A percentile compares a stretch with the other conserved stretches of the same genome.
phyloP scores from a whole-genome alignment of 2,888 invertebrate species.

The Melieria picta region DNA sequence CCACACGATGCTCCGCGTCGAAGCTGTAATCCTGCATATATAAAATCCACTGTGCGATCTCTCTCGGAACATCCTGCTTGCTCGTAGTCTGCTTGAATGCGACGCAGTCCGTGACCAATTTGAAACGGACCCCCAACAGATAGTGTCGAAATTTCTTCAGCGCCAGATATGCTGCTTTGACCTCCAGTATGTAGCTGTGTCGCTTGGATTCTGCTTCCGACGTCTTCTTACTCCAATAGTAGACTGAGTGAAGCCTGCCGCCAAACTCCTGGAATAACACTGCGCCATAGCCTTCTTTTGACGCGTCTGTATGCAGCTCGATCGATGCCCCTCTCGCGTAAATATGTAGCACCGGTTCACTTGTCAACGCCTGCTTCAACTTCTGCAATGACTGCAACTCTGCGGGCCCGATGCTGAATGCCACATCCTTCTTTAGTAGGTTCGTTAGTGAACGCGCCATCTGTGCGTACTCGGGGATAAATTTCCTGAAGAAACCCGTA shows the following conservation, averaged over 20 bases:
- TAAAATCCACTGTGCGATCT: conserved; percentile 42
- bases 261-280: conserved; percentile 23
- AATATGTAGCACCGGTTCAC: conserved; percentile 31
- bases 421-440: conserved; percentile 4
- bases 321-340: conserved; percentile 32
- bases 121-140: background rate
- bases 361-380: background rate
- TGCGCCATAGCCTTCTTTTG: conserved; percentile 29
- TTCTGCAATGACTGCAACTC: conserved; percentile 6
- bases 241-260: conserved; percentile 9
- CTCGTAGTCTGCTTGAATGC: conserved; percentile 8
- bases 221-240: conserved; percentile 27
- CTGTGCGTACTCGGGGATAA: conserved; percentile 10
- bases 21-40: conserved; percentile 41
- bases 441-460: conserved; percentile 12
- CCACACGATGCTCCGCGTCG: conserved; percentile 38
- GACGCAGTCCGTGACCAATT: conserved; percentile 9
- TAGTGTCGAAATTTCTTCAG: conserved; percentile 34
- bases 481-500: conserved; percentile 29
- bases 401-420: conserved; percentile 3
- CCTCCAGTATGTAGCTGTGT: conserved; percentile 35
- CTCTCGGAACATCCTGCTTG: conserved; percentile 13
- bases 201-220: conserved; percentile 17
- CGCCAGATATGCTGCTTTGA: conserved; percentile 34
- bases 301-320: conserved; percentile 43